Conservation (phyloP, 2,888 invertebrate species). For the Drosophila sordidula region DNA sequence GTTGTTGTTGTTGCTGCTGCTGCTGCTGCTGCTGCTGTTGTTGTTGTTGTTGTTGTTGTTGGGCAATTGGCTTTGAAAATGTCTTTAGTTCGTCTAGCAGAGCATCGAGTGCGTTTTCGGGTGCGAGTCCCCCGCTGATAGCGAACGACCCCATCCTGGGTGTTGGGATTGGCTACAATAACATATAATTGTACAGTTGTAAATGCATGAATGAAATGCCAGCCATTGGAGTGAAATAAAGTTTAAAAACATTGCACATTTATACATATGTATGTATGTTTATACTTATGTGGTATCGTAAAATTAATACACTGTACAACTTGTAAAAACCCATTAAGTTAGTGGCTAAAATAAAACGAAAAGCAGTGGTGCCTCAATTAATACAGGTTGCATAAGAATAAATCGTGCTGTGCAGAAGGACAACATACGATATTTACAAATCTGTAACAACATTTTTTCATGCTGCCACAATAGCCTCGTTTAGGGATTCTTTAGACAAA, state of each 20-base stretch:
- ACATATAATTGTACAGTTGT: slow-evolving; percentile 52
- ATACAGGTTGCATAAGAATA: slow-evolving; percentile 31
- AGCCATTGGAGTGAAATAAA: slow-evolving; percentile 8
- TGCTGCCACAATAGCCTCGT: background rate
- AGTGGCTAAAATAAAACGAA: slow-evolving; percentile 16
- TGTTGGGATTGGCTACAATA: slow-evolving; percentile 87
- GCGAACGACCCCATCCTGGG: slow-evolving; percentile 87
- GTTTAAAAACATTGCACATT: slow-evolving; percentile 40
- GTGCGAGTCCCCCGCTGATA: slow-evolving; percentile 87
- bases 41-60: slow-evolving; percentile 70
- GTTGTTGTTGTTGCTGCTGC: slow-evolving; percentile 33
- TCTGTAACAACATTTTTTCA: background rate
- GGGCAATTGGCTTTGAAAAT: slow-evolving; percentile 90
- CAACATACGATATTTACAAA: slow-evolving; percentile 3
- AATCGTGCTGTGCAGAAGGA: slow-evolving; percentile 45
- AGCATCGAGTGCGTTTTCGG: slow-evolving; percentile 99
- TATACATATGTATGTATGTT: slow-evolving; percentile 36
- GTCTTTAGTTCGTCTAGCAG: slow-evolving; percentile 97
- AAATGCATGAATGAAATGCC: slow-evolving; percentile 36
- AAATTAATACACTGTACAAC: slow-evolving; percentile 26
- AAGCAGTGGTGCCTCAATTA: slow-evolving; percentile 28
- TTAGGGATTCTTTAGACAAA: background rate
- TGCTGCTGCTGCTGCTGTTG: slow-evolving; percentile 60
- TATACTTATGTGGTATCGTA: slow-evolving; percentile 33
- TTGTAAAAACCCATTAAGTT: slow-evolving; percentile 30